Percentiles rank a stretch among this genome's conserved stretches.
These are phyloP conservation scores for Pollenia angustigena DNA, from an alignment of 2,888 invertebrate genomes.

Conservation along the genomic window DNA sequence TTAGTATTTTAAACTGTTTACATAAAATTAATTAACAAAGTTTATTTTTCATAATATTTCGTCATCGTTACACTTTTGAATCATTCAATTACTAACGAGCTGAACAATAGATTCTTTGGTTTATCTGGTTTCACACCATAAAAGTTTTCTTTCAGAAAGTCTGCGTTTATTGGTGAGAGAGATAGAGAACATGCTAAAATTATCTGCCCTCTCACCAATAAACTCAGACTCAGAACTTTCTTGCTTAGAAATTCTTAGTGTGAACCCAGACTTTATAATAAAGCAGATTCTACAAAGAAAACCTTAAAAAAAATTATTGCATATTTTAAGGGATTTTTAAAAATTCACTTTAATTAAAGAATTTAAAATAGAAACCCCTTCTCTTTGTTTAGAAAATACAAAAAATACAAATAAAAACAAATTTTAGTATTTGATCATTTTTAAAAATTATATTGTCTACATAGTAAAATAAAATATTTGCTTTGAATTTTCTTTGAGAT, in stretches of 20 bases:
- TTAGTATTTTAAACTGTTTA: slow-evolving; percentile 60
- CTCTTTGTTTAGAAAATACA: background rate
- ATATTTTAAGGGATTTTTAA: background rate
- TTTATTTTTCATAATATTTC: slow-evolving; percentile 40
- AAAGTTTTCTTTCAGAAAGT: too few relatives aligned
- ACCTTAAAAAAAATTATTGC: background rate
- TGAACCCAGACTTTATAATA: background rate
- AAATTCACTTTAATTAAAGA: background rate
- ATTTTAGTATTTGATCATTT: slow-evolving; percentile 1
- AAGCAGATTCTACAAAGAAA: slow-evolving; percentile 43
- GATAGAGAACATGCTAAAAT: too few relatives aligned
- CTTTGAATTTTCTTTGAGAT: slow-evolving; percentile 48
- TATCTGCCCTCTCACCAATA: too few relatives aligned
- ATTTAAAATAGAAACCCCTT: background rate
- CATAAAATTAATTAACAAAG: slow-evolving; percentile 72
- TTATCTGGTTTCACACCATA: background rate
- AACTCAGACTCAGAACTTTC: too few relatives aligned
- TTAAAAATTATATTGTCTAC: slow-evolving; percentile 39
- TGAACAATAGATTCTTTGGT: slow-evolving; percentile 24
- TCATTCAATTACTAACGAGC: slow-evolving; percentile 35
- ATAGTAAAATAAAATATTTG: slow-evolving; percentile 22
- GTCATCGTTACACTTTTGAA: slow-evolving; percentile 49
- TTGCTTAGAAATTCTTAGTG: too few relatives aligned
- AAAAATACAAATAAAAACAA: background rate
- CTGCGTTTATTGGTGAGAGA: too few relatives aligned